Evolutionary conservation across 2,888 invertebrate species (phyloP).

Genomic region (Drosophila eohydei): DNA sequence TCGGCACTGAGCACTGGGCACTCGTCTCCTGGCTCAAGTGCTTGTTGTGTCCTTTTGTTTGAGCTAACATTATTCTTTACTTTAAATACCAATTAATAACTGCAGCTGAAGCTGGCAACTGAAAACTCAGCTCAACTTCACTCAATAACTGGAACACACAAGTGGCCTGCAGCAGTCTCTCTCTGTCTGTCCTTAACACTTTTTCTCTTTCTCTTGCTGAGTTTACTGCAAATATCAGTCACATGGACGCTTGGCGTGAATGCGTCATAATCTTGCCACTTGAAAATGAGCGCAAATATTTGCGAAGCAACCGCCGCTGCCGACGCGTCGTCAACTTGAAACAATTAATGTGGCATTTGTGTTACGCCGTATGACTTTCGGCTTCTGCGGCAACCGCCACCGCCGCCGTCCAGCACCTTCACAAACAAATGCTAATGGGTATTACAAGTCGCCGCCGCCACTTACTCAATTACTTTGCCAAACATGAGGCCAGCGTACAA

Average conservation of each 20-base stretch:
- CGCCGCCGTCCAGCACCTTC: conserved; percentile 63
- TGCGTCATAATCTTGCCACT: conserved; percentile 81
- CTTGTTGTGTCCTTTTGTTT: conserved; percentile 75
- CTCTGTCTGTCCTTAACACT: neutral
- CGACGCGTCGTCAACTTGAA: conserved; percentile 71
- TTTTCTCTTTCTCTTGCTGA: conserved; percentile 19
- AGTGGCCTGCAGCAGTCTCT: conserved; percentile 53
- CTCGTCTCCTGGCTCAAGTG: conserved; percentile 53
- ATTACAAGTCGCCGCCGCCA: conserved; percentile 77
- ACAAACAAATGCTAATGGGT: conserved; percentile 81
- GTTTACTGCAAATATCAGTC: conserved; percentile 67
- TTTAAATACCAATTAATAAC: conserved; percentile 82
- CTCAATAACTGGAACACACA: conserved; percentile 75
- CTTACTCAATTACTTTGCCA: conserved; percentile 81
- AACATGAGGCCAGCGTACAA: conserved; percentile 60
- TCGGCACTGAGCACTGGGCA: neutral
- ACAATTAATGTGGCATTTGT: conserved; percentile 82
- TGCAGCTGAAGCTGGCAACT: conserved; percentile 68
- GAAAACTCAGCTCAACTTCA: conserved; percentile 27
- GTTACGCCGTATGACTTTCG: conserved; percentile 79
- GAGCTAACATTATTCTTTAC: conserved; percentile 78
- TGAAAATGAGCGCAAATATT: conserved; percentile 77
- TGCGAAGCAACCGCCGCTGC: conserved; percentile 58
- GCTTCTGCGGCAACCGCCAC: conserved; percentile 69
- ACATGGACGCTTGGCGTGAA: conserved; percentile 69